Evolutionary conservation across 2,888 invertebrate species (phyloP).

Genomic region (Stenodema calcarata): DNA sequence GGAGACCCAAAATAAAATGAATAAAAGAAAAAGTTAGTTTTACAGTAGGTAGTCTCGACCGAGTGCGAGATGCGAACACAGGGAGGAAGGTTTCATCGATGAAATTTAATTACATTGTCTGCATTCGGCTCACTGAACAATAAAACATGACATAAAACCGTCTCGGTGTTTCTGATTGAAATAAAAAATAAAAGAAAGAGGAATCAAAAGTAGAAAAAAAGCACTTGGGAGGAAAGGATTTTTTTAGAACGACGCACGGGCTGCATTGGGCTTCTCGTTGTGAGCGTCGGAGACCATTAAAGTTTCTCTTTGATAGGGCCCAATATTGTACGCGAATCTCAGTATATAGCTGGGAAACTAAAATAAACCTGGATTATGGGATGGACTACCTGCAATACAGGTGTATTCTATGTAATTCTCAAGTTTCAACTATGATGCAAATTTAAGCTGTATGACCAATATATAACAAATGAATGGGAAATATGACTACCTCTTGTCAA

Average conservation of each 20-base stretch:
- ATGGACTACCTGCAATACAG: too few relatives aligned
- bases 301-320: not conserved
- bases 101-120: conserved; percentile 2
- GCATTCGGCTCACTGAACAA: not conserved
- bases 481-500: too few relatives aligned
- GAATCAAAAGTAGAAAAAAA: not conserved
- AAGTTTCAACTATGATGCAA: too few relatives aligned
- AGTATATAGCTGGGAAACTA: too few relatives aligned
- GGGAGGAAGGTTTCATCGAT: not conserved
- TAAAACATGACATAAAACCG: not conserved
- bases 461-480: too few relatives aligned
- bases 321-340: not conserved
- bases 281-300: not conserved
- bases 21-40: not conserved
- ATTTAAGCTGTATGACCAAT: too few relatives aligned
- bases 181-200: not conserved
- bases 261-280: not conserved
- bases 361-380: not conserved
- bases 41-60: not conserved
- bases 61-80: not conserved
- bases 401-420: too few relatives aligned
- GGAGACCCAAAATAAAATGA: not conserved
- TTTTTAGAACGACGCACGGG: not conserved
- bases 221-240: not conserved
- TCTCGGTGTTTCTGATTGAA: not conserved